A percentile compares a stretch with the other conserved stretches of the same genome.
phyloP scores from a whole-genome alignment of 1,140 invertebrate genomes.

The Thaumetopoea pityocampa region DNA sequence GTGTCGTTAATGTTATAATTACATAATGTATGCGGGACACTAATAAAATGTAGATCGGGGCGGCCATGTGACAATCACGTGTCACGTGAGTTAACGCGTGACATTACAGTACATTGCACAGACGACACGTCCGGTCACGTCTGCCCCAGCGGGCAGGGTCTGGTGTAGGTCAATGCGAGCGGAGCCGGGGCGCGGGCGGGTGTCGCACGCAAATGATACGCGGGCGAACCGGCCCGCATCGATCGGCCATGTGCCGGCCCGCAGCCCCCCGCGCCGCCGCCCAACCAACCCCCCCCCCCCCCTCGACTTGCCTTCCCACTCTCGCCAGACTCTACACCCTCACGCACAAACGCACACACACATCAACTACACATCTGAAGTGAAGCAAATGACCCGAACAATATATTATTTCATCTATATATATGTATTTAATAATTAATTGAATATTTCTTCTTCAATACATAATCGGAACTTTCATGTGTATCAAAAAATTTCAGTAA shows the following conservation, averaged over 20 bases:
- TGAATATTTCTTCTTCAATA: conserved; percentile 40
- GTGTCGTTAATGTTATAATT: too few species aligned
- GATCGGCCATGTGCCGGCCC: conserved; percentile 52
- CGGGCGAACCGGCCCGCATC: conserved; percentile 59
- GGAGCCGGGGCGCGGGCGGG: conserved; percentile 21
- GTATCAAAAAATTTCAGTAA: not conserved
- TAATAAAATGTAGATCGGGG: too few species aligned
- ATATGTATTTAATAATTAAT: conserved; percentile 53
- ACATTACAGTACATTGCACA: not conserved
- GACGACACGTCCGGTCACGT: conserved; percentile 5
- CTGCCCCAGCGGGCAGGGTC: conserved; percentile 4
- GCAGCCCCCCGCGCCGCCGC: conserved; percentile 25
- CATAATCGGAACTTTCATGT: conserved; percentile 12
- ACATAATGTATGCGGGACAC: too few species aligned
- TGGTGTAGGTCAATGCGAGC: conserved; percentile 16
- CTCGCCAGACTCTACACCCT: conserved; percentile 30
- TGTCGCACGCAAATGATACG: conserved; percentile 66
- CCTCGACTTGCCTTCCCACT: conserved; percentile 3
- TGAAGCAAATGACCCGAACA: conserved; percentile 67
- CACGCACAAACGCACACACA: conserved; percentile 39
- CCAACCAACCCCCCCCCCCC: conserved; percentile 14
- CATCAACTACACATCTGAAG: conserved; percentile 56
- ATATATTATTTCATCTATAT: conserved; percentile 58
- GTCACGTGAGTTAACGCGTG: conserved; percentile 7
- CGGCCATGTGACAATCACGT: conserved; percentile 20